Base-by-base conservation (phyloP, 2,113 vertebrate genomes). In the Ardeotis arabs region DNA sequence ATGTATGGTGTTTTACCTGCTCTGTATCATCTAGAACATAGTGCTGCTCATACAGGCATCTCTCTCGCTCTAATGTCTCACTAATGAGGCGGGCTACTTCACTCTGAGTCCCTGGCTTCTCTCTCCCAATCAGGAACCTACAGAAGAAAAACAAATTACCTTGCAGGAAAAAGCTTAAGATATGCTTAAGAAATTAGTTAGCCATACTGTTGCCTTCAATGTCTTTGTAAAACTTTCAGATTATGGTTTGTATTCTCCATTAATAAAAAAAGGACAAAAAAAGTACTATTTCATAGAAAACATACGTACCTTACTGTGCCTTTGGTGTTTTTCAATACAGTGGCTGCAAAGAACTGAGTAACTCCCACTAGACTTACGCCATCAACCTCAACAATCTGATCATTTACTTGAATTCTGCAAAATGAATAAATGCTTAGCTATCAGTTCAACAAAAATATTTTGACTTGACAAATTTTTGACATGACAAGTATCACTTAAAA, bases 341-440 rank as follows among this genome's bases (percentile, higher is more conserved):
- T 99, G 47, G 99, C 99, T 84, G 99, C 99, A 96, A 99, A 99
- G 68, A 99, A 98, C 79, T 99, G 99, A 11, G 99, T 99, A 89
- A 99, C 99, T 70, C 99, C 99, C 44, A 99, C 99, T 47, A 99
- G 97, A 97, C 99, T 99, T 97, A 98, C 98, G 60, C 98, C 98
- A 95, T 99, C 99, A 75, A 99, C 99, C 93, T 99, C 99, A 94
- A 99, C 99, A 84, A 99, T 99, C 97, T 99, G 99, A 97, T 99
- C 99, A 92, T 99, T 99, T 78, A 99, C 99, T 96, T 99, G 98
- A 95, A 99, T 99, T 96, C 99, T 99, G 90, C 47, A 98, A 95
- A 95, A 95, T 27, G 96, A 90, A 98, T 6, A 81, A 20, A 88
- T 24, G 17, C 7, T 94, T 72, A 79, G 45, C 33, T 52, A 53